Evolutionary conservation across 2,888 invertebrate species (phyloP).

Genomic region (Malthinus flaveolus): DNA sequence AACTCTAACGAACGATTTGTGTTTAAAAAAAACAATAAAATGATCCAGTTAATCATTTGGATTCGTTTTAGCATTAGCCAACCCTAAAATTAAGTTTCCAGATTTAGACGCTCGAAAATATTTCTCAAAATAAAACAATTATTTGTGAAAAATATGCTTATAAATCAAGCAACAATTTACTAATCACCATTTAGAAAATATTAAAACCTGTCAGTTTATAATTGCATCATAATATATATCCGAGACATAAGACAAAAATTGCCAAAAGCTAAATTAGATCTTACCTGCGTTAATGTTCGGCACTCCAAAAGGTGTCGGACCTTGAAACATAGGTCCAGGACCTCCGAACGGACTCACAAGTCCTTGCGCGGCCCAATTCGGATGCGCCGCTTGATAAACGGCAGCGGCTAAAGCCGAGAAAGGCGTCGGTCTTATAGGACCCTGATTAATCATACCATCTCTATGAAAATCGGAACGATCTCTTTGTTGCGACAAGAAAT

Average conservation of each 20-base stretch:
- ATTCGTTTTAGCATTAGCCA: too few species aligned
- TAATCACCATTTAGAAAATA: slow-evolving; percentile 12
- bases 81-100: too few species aligned
- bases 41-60: too few species aligned
- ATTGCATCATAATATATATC: slow-evolving; percentile 11
- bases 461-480: slow-evolving; percentile 41
- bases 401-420: slow-evolving; percentile 75
- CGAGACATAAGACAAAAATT: neutral
- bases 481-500: slow-evolving; percentile 40
- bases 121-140: too few species aligned
- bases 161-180: slow-evolving; percentile 12
- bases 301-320: slow-evolving; percentile 59
- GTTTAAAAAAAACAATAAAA: too few species aligned
- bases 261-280: neutral
- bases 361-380: slow-evolving; percentile 63
- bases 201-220: slow-evolving; percentile 21
- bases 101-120: too few species aligned
- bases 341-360: slow-evolving; percentile 61
- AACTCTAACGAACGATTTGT: too few species aligned
- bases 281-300: slow-evolving; percentile 56
- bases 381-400: slow-evolving; percentile 58
- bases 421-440: slow-evolving; percentile 75
- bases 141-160: slow-evolving; percentile 11
- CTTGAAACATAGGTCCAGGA: slow-evolving; percentile 68
- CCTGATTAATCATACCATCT: slow-evolving; percentile 52